Conservation (phyloP, 1,140 invertebrate genomes). For the Mercenaria mercenaria region DNA sequence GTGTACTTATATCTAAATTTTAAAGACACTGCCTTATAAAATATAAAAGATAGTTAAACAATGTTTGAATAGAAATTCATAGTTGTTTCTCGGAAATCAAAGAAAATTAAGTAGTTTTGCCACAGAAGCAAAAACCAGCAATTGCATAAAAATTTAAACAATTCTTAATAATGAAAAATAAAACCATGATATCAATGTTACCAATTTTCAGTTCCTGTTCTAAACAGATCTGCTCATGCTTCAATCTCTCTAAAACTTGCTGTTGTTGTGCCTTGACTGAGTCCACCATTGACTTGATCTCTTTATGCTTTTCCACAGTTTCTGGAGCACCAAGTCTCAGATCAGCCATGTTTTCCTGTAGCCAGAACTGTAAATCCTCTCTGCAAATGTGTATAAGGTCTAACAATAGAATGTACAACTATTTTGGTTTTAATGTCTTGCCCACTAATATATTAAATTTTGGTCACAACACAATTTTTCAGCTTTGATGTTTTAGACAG, state of each 20-base stretch:
- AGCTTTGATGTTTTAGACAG: no score
- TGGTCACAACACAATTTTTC: no score
- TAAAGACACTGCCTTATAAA: no score
- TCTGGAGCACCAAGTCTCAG: slow-evolving; percentile 75
- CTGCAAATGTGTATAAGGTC: slow-evolving; percentile 65
- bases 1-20: no score
- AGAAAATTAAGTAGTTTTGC: no score
- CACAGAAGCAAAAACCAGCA: no score
- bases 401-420: not conserved
- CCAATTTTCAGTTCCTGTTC: slow-evolving; percentile 80
- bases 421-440: not conserved
- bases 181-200: no score
- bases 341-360: slow-evolving; percentile 80
- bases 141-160: no score
- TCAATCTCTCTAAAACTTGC: slow-evolving; percentile 76
- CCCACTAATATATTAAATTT: not conserved
- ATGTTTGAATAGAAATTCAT: no score
- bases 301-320: slow-evolving; percentile 76
- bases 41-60: no score
- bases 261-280: slow-evolving; percentile 80
- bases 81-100: no score
- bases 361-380: slow-evolving; percentile 83
- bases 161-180: no score
- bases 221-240: slow-evolving; percentile 78
- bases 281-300: slow-evolving; percentile 74